Evolutionary conservation across 2,113 vertebrate species (phyloP), one percentile per base, ranked within the genome.

Genomic region (Phylloscopus trochiloides): DNA sequence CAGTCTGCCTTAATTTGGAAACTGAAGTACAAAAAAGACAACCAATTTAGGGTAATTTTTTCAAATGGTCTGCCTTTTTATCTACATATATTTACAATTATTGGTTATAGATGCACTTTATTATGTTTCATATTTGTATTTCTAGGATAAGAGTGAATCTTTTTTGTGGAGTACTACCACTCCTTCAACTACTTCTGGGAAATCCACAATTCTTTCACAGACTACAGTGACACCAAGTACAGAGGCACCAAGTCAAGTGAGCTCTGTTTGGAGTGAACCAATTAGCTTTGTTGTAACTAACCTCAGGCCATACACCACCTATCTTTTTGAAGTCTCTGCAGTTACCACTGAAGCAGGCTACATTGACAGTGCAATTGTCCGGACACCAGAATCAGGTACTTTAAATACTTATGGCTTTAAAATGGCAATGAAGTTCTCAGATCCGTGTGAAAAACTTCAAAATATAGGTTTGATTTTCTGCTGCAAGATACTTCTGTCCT

Each of bases 251-350:
- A 98, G 97, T 78, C 98, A 98, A 34, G 97, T 98, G 21, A 98
- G 97, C 74, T 98, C 98, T 42, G 97, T 98, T 89, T 99, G 99
- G 99, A 98, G 97, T 40, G 98, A 99, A 62, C 99, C 99, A 10
- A 99, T 99, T 91, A 99, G 98, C 43, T 99, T 99, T 67, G 97
- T 98, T 61, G 97, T 99, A 85, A 98, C 98, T 70, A 98, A 98
- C 89, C 98, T 99, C 79, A 98, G 98, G 67, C 98, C 99, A 40
- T 99, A 99, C 50, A 99, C 99, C 2, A 98, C 99, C 4, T 99
- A 99, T 51, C 98, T 99, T 22, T 99, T 99, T 88, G 99, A 99
- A 96, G 99, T 99, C 79, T 99, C 99, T n/a, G 99, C 99, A 65
- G 98, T 99, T 90, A 99, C 99, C 68, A 99, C 98, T 8, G 99